A percentile compares a stretch with the other conserved stretches of the same genome.
Conservation (phyloP, 2,113 vertebrate species). For the Lepus europaeus region DNA sequence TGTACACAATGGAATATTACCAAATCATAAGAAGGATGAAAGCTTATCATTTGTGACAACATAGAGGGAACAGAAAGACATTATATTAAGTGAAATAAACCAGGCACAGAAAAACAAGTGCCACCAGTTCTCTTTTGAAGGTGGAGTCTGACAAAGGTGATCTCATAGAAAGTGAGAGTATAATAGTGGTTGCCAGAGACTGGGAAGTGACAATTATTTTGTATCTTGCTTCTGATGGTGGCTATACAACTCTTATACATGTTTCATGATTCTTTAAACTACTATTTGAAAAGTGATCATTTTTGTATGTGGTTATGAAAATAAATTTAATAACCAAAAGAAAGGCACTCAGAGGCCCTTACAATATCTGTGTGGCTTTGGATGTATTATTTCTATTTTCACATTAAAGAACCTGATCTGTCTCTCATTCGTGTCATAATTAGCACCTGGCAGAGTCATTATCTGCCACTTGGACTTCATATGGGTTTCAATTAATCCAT, state of each 20-base stretch:
- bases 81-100: neutral
- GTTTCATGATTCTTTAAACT: neutral
- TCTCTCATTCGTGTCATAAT: neutral
- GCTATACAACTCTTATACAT: neutral
- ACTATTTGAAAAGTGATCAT: neutral
- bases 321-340: neutral
- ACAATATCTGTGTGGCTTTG: fast-evolving
- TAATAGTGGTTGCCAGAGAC: too few species aligned
- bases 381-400: neutral
- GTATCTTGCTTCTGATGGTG: neutral
- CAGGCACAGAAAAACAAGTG: too few species aligned
- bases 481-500: neutral
- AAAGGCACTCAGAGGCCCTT: neutral
- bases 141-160: too few species aligned
- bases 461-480: neutral
- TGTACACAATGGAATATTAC: neutral
- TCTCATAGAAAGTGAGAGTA: too few species aligned
- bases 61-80: neutral
- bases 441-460: neutral
- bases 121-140: too few species aligned
- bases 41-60: too few species aligned
- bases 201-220: neutral
- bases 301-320: neutral
- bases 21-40: neutral
- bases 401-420: neutral